These are phyloP conservation scores for Eretmodus cyanostictus DNA, from an alignment of 2,113 vertebrate genomes.

Conservation along the genomic window DNA sequence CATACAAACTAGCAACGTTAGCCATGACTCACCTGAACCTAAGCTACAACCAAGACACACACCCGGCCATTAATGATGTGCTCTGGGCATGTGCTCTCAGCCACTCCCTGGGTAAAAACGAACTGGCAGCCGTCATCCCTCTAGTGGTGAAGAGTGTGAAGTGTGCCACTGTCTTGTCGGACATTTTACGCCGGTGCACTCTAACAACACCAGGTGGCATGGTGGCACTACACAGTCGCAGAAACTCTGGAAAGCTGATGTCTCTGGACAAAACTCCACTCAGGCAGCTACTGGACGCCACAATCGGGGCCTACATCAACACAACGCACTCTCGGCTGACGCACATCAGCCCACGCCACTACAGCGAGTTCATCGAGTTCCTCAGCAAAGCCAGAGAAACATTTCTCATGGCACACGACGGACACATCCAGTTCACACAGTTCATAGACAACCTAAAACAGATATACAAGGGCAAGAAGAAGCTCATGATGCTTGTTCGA, in stretches of 20 bases:
- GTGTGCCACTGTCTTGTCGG: conserved; percentile 91
- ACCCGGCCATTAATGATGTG: conserved; percentile 95
- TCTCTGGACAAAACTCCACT: conserved; percentile 59
- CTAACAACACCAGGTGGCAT: conserved; percentile 76
- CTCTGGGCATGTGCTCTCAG: conserved; percentile 96
- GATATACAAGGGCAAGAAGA: conserved; percentile 66
- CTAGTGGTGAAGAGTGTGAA: conserved; percentile 96
- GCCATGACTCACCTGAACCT: conserved; percentile 62
- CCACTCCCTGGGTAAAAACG: conserved; percentile 94
- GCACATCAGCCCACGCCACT: conserved; percentile 63
- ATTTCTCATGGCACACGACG: conserved; percentile 58
- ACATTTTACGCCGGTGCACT: conserved; percentile 93
- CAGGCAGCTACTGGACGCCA: conserved; percentile 61
- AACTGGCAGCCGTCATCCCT: conserved; percentile 91
- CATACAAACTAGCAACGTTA: conserved; percentile 55
- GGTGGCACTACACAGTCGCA: conserved; percentile 52
- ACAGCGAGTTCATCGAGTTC: conserved; percentile 64
- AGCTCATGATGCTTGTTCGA: conserved; percentile 62
- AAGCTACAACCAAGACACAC: conserved; percentile 84
- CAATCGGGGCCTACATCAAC: conserved; percentile 62
- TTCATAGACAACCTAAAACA: conserved; percentile 67
- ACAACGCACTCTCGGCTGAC: conserved; percentile 57
- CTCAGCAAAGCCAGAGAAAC: conserved; percentile 60
- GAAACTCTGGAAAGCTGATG: conserved; percentile 60
- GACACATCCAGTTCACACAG: conserved; percentile 59